A percentile compares a stretch with the other conserved stretches of the same genome.
These are phyloP conservation scores for Eueremaeus valkanovi DNA, from an alignment of 2,888 invertebrate genomes.

Conservation along the genomic window DNA sequence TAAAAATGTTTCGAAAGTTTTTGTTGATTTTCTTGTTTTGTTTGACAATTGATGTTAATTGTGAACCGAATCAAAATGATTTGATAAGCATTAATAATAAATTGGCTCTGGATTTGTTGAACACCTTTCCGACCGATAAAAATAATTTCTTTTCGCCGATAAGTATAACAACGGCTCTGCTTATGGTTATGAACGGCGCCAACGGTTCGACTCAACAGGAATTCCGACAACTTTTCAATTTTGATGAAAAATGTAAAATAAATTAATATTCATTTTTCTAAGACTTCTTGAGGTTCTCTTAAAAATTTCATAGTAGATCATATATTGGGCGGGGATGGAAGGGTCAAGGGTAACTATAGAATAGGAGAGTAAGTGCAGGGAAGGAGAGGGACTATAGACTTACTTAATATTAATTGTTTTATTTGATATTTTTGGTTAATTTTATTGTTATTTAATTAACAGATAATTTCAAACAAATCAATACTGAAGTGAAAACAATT, in stretches of 20 bases:
- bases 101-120: conserved; percentile 6
- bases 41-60: not conserved
- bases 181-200: conserved; percentile 22
- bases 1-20: not conserved
- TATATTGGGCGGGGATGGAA: no score
- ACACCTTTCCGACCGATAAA: not conserved
- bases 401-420: no score
- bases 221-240: not conserved
- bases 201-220: not conserved
- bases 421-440: no score
- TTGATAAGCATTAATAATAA: not conserved
- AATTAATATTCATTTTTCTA: no score
- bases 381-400: no score
- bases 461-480: not conserved
- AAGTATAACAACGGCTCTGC: not conserved
- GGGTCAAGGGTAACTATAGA: no score
- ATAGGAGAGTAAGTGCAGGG: no score
- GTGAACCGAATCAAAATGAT: not conserved
- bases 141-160: conserved; percentile 23
- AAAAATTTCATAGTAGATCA: no score
- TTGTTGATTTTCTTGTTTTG: not conserved
- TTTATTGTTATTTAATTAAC: not conserved
- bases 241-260: not conserved
- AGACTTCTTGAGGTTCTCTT: no score
- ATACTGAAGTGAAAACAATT: not conserved